Conservation (phyloP, 2,113 vertebrate species). For the Microcebus griseorufus region DNA sequence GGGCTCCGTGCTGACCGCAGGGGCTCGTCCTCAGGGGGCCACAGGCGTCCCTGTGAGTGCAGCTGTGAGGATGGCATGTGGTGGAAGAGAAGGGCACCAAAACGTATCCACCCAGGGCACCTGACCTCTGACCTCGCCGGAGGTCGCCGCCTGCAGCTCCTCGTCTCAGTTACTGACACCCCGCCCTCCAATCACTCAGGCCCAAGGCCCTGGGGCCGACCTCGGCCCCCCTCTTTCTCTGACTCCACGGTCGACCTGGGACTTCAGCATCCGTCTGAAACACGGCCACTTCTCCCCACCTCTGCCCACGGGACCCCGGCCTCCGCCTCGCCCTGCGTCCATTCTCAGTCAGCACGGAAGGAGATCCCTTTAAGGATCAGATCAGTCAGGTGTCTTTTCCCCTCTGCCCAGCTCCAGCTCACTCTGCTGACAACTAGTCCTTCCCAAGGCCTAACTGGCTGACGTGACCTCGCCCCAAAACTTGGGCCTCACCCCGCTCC, state of each 20-base stretch:
- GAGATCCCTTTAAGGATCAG: neutral
- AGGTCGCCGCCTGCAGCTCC: neutral
- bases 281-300: neutral
- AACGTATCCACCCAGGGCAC: neutral
- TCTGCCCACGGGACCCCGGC: neutral
- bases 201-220: neutral
- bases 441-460: neutral
- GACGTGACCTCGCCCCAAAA: neutral
- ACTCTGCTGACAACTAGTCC: neutral
- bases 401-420: too few species aligned
- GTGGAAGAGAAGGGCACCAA: neutral
- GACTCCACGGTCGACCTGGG: neutral
- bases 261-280: neutral
- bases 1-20: neutral
- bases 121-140: fast-evolving
- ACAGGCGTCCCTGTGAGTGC: neutral
- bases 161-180: neutral
- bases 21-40: neutral
- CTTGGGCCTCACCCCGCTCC: neutral
- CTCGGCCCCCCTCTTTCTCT: neutral
- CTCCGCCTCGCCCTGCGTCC: neutral
- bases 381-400: neutral
- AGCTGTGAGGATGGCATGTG: neutral
- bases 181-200: neutral
- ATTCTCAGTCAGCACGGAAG: neutral